phyloP scores from a whole-genome alignment of 1,140 invertebrate genomes.

The Meloidogyne floridensis region DNA sequence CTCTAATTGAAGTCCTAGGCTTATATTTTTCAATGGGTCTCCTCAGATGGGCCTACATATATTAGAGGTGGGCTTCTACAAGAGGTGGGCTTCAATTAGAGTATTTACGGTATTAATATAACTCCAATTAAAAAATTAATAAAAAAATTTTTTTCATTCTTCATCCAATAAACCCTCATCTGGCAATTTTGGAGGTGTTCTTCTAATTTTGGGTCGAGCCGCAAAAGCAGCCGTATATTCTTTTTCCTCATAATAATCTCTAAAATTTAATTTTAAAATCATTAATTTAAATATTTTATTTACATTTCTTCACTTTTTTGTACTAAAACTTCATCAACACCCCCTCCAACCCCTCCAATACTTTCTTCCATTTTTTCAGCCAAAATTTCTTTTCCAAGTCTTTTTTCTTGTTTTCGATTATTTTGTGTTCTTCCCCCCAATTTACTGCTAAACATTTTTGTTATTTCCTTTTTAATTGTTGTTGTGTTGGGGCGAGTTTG shows the following conservation, averaged over 20 bases:
- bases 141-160: not conserved
- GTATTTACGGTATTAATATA: no score
- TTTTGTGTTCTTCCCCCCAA: conserved; percentile 3
- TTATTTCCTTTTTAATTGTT: not conserved
- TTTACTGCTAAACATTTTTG: conserved; percentile 24
- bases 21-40: no score
- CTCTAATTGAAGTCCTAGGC: no score
- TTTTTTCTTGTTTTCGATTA: conserved; percentile 4
- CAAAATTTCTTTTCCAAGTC: not conserved
- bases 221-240: conserved; percentile 50
- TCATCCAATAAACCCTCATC: conserved; percentile 10
- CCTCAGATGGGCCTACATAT: no score
- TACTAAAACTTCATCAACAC: no score
- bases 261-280: no score
- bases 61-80: no score
- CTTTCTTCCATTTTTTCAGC: not conserved
- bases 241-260: conserved; percentile 23
- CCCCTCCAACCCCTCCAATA: not conserved
- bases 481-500: conserved; percentile 3
- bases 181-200: conserved; percentile 41
- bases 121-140: no score
- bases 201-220: conserved; percentile 49
- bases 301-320: no score
- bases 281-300: no score
- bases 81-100: no score